These are phyloP conservation scores for Empidonax traillii DNA, from an alignment of 2,113 vertebrate genomes.

Conservation along the genomic window DNA sequence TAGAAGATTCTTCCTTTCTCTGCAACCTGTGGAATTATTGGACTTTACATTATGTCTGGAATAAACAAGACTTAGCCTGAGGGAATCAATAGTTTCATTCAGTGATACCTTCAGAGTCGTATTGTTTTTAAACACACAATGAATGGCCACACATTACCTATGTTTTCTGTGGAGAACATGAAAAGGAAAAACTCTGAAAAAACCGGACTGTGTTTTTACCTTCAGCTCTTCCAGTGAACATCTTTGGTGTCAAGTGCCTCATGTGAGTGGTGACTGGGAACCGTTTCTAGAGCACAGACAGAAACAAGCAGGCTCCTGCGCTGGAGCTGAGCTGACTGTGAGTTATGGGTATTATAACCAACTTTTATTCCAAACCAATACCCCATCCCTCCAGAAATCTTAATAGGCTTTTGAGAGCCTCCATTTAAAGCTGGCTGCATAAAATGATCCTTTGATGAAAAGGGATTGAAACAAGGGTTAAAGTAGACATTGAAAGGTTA, in stretches of 20 bases:
- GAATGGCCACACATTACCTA: neutral
- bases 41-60: neutral
- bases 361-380: slow-evolving; percentile 71
- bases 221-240: neutral
- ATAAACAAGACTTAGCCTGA: neutral
- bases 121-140: neutral
- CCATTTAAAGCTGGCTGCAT: slow-evolving; percentile 78
- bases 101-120: neutral
- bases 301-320: slow-evolving; percentile 43
- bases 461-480: slow-evolving; percentile 88
- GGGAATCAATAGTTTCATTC: neutral
- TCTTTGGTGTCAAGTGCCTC: neutral
- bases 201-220: neutral
- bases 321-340: slow-evolving; percentile 59
- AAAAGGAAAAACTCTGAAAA: neutral
- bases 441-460: slow-evolving; percentile 82
- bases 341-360: slow-evolving; percentile 75
- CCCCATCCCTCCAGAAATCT: slow-evolving; percentile 73
- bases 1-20: neutral
- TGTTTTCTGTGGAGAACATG: neutral
- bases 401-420: slow-evolving; percentile 79
- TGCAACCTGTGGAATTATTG: slow-evolving; percentile 14
- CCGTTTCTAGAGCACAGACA: slow-evolving; percentile 51
- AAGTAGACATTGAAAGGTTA: slow-evolving; percentile 88
- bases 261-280: neutral